Evolutionary conservation across 2,797 vertebrate genomes (phyloP), one percentile per base, ranked within the genome.

Genomic region (Chelonia mydas): DNA sequence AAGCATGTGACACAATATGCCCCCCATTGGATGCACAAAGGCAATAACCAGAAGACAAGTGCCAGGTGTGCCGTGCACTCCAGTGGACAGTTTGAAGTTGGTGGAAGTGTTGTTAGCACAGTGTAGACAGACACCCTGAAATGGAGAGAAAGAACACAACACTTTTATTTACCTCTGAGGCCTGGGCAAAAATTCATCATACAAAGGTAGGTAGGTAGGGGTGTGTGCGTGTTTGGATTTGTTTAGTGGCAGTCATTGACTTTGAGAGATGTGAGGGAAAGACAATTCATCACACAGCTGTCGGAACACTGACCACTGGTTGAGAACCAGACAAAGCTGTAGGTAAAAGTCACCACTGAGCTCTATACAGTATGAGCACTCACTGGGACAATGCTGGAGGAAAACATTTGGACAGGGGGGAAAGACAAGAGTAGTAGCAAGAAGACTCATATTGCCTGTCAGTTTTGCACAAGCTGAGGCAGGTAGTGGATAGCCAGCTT

Each of bases 221-320:
- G 55, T 28, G 9, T 65, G 61, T 33, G 31, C 65, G 61, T 65
- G 3, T 51, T 77, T n/a, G 8, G 68, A 37, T 55, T 87, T 84
- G 53, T 47, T 82, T 94, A 28, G 17, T 12, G 41, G 54, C 17
- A 89, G 37, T 78, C 86, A 33, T 16, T 41, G 15, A 50, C 65
- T 92, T 88, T 91, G 59, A 94, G 83, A 90, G 86, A 74, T 0
- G 0, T 11, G n/a, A 1, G 12, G 41, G 11, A 49, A 77, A 49
- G 45, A 49, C 45, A 49, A 31, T 27, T 77, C 2, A 78, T 49
- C 65, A 87, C 0, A 0, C 6, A 68, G 86, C 45, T 28, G 2
- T 93, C 59, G 87, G 81, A 91, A 72, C 79, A 47, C 74, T 13
- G 68, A 82, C 50, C 2, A 2, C 6, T 79, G 68, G 90, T 0